These are phyloP conservation scores for Tachina fera DNA, from an alignment of 2,888 invertebrate species.

Conservation along the genomic window DNA sequence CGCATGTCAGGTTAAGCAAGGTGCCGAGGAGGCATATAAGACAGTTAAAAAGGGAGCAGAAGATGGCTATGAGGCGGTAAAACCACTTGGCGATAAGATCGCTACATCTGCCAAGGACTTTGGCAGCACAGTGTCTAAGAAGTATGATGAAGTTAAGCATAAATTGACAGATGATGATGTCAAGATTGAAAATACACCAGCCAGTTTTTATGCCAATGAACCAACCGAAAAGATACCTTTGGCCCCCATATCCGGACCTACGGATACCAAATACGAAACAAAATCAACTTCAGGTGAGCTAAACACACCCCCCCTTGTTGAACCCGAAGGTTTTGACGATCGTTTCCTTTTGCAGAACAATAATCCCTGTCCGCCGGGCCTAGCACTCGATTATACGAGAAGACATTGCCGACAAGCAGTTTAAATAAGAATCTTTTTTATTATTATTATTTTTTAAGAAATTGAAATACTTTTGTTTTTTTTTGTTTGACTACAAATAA, in stretches of 20 bases:
- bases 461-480: constrained; percentile 17
- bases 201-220: constrained; percentile 59
- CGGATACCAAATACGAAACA: constrained; percentile 45
- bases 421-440: constrained; percentile 25
- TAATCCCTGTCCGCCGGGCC: constrained; percentile 71
- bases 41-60: constrained; percentile 79
- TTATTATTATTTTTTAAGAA: constrained; percentile 9
- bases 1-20: constrained; percentile 79
- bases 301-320: constrained; percentile 41
- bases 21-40: constrained; percentile 77
- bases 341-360: constrained; percentile 75
- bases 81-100: constrained; percentile 78
- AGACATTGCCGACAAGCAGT: constrained; percentile 64
- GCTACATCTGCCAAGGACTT: constrained; percentile 79
- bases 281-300: constrained; percentile 72
- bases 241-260: constrained; percentile 74
- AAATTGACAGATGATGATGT: constrained; percentile 76
- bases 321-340: constrained; percentile 73
- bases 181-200: constrained; percentile 24
- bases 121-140: constrained; percentile 76
- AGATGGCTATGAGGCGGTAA: constrained; percentile 77
- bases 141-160: constrained; percentile 79
- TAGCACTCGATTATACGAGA: constrained; percentile 70
- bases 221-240: constrained; percentile 78
- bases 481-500: constrained; percentile 37